A percentile compares a stretch with the other conserved stretches of the same genome.
Conservation (phyloP, 2,797 vertebrate species). For the Malurus leucopterus region DNA sequence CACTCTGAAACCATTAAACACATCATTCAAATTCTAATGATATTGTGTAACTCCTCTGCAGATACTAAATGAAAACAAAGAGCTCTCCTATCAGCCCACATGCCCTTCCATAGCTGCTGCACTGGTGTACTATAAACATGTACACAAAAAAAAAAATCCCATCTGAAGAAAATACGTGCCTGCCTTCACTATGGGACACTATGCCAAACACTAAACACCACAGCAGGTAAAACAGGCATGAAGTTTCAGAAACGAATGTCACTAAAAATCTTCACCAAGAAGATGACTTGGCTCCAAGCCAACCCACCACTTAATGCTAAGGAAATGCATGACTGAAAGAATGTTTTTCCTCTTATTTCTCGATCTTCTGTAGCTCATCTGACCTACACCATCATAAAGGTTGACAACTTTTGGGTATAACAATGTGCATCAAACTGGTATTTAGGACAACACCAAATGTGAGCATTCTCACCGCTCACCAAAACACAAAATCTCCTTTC, state of each 20-base stretch:
- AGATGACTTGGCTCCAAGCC: not conserved
- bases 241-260: not conserved
- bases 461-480: not conserved
- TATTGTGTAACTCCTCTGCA: conserved; percentile 5
- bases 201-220: not conserved
- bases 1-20: not conserved
- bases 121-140: not conserved
- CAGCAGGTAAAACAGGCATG: not conserved
- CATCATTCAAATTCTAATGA: not conserved
- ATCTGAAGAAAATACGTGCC: not conserved
- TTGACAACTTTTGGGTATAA: not conserved
- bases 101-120: not conserved
- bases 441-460: not conserved
- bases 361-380: not conserved
- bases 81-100: not conserved
- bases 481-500: not conserved
- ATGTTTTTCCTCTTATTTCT: not conserved
- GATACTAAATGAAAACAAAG: conserved; percentile 18
- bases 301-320: not conserved
- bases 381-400: not conserved
- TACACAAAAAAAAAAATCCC: not conserved
- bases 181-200: not conserved
- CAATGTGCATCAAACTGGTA: not conserved
- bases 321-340: conserved; percentile 4
- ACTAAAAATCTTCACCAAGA: not conserved